Percentiles rank a stretch among this genome's conserved stretches.
Conservation (phyloP, 2,888 invertebrate genomes). For the Escarpia spicata region DNA sequence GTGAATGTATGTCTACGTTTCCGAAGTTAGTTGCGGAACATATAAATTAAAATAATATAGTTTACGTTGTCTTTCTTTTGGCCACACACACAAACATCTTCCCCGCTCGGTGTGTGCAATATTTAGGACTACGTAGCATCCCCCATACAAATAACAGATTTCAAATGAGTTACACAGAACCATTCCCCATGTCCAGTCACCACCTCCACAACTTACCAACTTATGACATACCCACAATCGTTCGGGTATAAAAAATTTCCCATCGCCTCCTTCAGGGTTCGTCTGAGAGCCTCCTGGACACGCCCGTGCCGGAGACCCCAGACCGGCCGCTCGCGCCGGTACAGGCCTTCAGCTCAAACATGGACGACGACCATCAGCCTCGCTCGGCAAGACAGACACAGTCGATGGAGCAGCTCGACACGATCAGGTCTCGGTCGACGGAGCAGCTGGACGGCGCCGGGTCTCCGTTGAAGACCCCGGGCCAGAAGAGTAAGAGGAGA, state of each 20-base stretch:
- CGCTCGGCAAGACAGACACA: slow-evolving; percentile 25
- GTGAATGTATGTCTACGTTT: background rate
- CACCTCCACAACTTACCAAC: background rate
- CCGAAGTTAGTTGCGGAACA: too few species aligned
- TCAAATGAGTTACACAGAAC: background rate
- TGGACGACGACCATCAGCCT: background rate
- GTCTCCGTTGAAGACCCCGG: background rate
- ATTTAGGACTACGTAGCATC: too few species aligned
- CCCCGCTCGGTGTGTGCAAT: too few species aligned
- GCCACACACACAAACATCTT: too few species aligned
- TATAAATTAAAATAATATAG: too few species aligned
- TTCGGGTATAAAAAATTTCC: background rate
- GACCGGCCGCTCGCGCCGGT: slow-evolving; percentile 42
- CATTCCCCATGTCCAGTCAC: background rate
- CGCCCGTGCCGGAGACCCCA: slow-evolving; percentile 46
- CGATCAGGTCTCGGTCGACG: background rate
- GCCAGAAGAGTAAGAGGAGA: background rate
- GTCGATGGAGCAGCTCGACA: slow-evolving; percentile 37
- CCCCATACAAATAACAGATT: too few species aligned
- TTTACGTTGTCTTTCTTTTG: too few species aligned
- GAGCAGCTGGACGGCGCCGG: background rate
- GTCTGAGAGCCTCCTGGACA: slow-evolving; percentile 43
- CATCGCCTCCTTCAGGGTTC: slow-evolving; percentile 30
- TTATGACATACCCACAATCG: background rate
- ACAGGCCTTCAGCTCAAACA: slow-evolving; percentile 30